phyloP scores from a whole-genome alignment of 2,113 vertebrate genomes.

The Sitta europaea region DNA sequence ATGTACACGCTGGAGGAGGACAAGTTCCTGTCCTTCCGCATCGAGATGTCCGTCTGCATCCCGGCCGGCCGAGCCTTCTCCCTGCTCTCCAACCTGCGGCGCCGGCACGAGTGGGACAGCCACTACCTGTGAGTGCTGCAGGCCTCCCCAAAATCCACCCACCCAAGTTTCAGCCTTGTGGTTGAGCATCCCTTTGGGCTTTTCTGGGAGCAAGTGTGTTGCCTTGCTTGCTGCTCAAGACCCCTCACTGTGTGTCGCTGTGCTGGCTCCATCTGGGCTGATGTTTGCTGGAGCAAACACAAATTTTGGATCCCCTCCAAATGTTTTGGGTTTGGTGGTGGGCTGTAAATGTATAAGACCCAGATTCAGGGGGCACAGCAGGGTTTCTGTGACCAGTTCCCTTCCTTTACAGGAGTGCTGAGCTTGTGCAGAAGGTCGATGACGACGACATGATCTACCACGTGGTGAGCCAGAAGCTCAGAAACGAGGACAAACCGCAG shows the following conservation, averaged over 20 bases:
- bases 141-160: neutral
- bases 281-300: neutral
- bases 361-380: rapidly evolving
- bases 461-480: constrained; percentile 77
- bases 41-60: constrained; percentile 81
- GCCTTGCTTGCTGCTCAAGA: neutral
- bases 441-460: constrained; percentile 89
- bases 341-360: neutral
- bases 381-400: rapidly evolving
- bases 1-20: constrained; percentile 92
- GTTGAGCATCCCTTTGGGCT: neutral
- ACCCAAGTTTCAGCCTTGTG: rapidly evolving
- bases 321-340: neutral
- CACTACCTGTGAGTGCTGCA: constrained; percentile 83
- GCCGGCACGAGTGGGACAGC: constrained; percentile 87
- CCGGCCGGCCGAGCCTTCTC: constrained; percentile 79
- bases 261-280: neutral
- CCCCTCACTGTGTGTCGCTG: rapidly evolving
- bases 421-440: constrained; percentile 85
- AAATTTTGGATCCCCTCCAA: rapidly evolving
- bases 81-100: constrained; percentile 86
- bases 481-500: constrained; percentile 74
- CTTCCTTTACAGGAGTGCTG: constrained; percentile 72
- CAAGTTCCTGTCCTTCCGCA: constrained; percentile 87
- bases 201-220: rapidly evolving